Percentiles rank a stretch among this genome's conserved stretches.
Evolutionary conservation across 2,797 vertebrate genomes (phyloP).

Genomic region (Capromys pilorides): DNA sequence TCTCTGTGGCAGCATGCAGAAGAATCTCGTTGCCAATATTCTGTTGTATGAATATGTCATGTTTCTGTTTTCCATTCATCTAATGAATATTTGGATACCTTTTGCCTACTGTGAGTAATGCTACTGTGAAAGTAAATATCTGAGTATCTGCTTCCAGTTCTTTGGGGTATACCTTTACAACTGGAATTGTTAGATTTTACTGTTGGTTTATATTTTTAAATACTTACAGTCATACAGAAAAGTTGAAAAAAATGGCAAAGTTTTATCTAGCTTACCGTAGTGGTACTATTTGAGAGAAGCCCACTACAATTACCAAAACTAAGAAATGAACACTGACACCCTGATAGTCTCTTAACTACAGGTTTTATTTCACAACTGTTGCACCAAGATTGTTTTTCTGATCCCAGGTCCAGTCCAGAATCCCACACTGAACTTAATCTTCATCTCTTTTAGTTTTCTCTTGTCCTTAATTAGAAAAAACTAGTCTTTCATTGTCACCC

Average conservation of each 20-base stretch:
- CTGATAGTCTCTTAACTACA: neutral
- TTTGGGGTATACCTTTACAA: neutral
- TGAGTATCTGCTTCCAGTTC: neutral
- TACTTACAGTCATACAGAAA: neutral
- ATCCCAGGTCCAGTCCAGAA: neutral
- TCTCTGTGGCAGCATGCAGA: neutral
- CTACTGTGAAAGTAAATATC: neutral
- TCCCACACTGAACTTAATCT: neutral
- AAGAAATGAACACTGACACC: neutral
- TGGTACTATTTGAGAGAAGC: neutral
- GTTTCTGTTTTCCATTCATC: neutral
- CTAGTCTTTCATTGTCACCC: neutral
- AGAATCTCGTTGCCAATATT: neutral
- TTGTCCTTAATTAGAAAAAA: neutral
- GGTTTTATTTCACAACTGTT: neutral
- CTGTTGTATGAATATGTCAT: neutral
- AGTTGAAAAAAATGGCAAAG: neutral
- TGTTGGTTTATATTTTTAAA: constrained; percentile 28
- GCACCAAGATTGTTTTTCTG: neutral
- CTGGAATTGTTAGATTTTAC: constrained; percentile 4
- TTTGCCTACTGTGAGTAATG: neutral
- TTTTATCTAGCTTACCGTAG: neutral
- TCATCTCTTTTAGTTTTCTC: neutral
- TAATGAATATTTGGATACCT: neutral
- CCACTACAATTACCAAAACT: neutral